Percentiles rank a stretch among this genome's conserved stretches.
Conservation (phyloP, 1,140 invertebrate genomes). For the Phymorhynchus buccinoides region DNA sequence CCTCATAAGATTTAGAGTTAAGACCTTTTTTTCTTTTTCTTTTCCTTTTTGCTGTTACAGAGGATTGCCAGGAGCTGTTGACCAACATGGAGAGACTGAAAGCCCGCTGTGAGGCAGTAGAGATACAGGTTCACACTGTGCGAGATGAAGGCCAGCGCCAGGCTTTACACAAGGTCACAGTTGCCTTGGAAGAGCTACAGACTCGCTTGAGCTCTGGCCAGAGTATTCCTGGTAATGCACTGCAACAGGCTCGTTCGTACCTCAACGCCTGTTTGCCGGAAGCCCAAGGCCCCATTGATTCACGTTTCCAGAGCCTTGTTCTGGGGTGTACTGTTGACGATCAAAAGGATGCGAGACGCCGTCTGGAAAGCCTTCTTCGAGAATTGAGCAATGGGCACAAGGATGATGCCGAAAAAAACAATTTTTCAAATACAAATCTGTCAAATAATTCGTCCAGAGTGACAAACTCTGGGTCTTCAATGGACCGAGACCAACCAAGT, state of each 20-base stretch:
- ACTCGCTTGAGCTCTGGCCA: neutral
- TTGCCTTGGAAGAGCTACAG: slow-evolving; percentile 20
- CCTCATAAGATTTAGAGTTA: neutral
- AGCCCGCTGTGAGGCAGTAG: slow-evolving; percentile 7
- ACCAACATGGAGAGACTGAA: slow-evolving; percentile 34
- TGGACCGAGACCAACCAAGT: neutral
- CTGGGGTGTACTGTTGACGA: slow-evolving; percentile 33
- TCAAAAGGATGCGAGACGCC: slow-evolving; percentile 28
- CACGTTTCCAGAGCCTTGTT: slow-evolving; percentile 33
- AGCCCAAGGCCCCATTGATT: slow-evolving; percentile 17
- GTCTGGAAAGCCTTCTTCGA: slow-evolving; percentile 8
- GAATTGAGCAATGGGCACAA: neutral
- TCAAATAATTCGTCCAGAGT: neutral
- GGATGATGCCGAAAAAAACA: neutral
- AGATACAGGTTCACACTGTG: slow-evolving; percentile 30
- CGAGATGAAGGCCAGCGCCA: slow-evolving; percentile 27
- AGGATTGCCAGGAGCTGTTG: slow-evolving; percentile 29
- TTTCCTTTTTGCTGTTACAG: slow-evolving; percentile 4
- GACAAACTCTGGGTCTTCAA: neutral
- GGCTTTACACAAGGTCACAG: slow-evolving; percentile 15
- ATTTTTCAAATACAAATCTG: neutral
- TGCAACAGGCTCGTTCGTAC: neutral
- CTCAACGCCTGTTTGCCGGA: slow-evolving; percentile 38
- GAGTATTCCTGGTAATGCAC: neutral
- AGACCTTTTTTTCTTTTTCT: neutral